A percentile compares a stretch with the other conserved stretches of the same genome.
These are phyloP conservation scores for Tinamus guttatus DNA, from an alignment of 2,113 vertebrate species.

Conservation along the genomic window DNA sequence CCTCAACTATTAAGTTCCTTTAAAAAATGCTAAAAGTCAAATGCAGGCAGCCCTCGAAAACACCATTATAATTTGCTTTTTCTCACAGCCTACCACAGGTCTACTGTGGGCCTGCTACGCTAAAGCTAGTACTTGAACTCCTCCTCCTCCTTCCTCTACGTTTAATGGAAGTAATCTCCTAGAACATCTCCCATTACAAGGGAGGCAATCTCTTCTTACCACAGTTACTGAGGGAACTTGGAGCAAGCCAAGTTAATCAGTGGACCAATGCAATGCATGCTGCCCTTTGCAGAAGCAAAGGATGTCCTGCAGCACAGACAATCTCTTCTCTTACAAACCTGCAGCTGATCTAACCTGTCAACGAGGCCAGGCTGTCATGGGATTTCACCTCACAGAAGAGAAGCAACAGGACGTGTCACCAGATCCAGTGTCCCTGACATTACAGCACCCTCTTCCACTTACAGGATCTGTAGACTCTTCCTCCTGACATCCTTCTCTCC, in stretches of 20 bases:
- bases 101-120: background rate
- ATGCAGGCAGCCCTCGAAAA: constrained; percentile 3
- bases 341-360: background rate
- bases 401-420: background rate
- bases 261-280: fast-evolving
- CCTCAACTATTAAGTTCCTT: constrained; percentile 1
- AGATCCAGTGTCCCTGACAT: fast-evolving
- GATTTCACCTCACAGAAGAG: background rate
- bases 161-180: background rate
- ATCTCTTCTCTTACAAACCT: background rate
- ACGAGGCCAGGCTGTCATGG: background rate
- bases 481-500: background rate
- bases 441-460: background rate
- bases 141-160: background rate
- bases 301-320: background rate
- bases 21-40: background rate
- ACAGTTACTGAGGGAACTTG: background rate
- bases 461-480: background rate
- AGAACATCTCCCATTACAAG: background rate
- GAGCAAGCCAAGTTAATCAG: background rate
- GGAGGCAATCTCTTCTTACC: background rate
- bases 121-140: background rate
- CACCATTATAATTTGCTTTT: background rate
- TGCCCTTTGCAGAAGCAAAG: background rate
- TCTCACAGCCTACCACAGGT: background rate